phyloP scores from a whole-genome alignment of 2,888 invertebrate genomes.

The Chirona hameri region DNA sequence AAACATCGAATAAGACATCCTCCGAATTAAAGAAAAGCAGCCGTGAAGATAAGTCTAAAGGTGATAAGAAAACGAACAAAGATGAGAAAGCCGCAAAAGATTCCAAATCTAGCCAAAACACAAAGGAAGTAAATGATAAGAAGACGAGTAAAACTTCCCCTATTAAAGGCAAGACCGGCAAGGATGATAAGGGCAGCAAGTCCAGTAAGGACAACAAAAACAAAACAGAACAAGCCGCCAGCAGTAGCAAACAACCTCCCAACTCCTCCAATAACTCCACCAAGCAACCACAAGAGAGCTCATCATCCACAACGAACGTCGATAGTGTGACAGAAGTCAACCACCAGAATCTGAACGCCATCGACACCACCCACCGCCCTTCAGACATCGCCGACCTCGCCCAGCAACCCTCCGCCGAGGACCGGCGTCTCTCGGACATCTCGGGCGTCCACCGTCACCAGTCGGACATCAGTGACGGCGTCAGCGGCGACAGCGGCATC shows the following conservation, averaged over 20 bases:
- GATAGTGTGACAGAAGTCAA: background rate
- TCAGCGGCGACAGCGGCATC: slow-evolving; percentile 9
- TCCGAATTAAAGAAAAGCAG: background rate
- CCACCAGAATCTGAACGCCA: background rate
- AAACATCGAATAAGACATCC: background rate
- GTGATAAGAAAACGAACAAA: background rate
- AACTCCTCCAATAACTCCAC: background rate
- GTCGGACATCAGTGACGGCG: background rate
- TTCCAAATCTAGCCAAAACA: background rate
- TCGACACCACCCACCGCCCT: background rate
- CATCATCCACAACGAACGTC: background rate
- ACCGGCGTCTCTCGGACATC: background rate
- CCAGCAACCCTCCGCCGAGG: background rate
- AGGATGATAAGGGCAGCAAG: background rate
- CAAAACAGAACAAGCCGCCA: background rate
- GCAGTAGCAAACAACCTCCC: background rate
- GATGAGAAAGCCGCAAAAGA: background rate
- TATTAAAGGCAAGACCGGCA: background rate
- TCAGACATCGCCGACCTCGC: background rate
- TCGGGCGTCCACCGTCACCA: background rate
- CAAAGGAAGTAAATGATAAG: background rate
- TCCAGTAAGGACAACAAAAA: background rate
- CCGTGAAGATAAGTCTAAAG: background rate
- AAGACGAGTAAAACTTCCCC: background rate
- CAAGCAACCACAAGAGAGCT: background rate